Evolutionary conservation across 2,113 vertebrate genomes (phyloP).

Genomic region (Thalassoma bifasciatum): DNA sequence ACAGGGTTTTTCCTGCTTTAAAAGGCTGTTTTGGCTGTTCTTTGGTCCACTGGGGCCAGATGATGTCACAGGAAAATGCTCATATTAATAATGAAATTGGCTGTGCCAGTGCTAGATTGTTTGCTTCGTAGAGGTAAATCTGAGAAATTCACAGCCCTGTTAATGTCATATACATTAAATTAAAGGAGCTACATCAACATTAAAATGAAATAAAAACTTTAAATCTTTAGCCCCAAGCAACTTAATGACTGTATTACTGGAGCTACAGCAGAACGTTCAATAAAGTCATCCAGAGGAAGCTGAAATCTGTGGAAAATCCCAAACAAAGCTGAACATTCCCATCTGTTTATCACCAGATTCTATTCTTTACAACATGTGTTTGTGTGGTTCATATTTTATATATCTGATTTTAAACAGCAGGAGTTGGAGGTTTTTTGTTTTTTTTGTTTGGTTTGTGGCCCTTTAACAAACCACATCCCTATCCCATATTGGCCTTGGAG

Average conservation of each 20-base stretch:
- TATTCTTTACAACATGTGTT: constrained; percentile 38
- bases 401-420: constrained; percentile 33
- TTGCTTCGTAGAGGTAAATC: constrained; percentile 28
- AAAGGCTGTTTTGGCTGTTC: constrained; percentile 21
- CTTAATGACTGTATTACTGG: not conserved
- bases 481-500: constrained; percentile 36
- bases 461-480: constrained; percentile 36
- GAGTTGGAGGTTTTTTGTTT: too few species aligned
- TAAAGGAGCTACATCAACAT: not conserved
- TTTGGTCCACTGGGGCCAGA: constrained; percentile 21
- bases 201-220: constrained; percentile 14
- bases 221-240: not conserved
- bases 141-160: constrained; percentile 14
- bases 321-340: constrained; percentile 22
- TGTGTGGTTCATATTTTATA: constrained; percentile 4
- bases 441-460: constrained; percentile 51
- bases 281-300: constrained; percentile 1
- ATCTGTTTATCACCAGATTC: constrained; percentile 39
- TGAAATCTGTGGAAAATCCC: not conserved
- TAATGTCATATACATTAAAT: constrained; percentile 15
- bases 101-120: constrained; percentile 4
- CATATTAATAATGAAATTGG: constrained; percentile 29
- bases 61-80: constrained; percentile 48
- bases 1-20: constrained; percentile 38
- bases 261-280: constrained; percentile 3